Evolutionary conservation across 2,797 vertebrate genomes (phyloP).

Genomic region (Rachycentron canadum): DNA sequence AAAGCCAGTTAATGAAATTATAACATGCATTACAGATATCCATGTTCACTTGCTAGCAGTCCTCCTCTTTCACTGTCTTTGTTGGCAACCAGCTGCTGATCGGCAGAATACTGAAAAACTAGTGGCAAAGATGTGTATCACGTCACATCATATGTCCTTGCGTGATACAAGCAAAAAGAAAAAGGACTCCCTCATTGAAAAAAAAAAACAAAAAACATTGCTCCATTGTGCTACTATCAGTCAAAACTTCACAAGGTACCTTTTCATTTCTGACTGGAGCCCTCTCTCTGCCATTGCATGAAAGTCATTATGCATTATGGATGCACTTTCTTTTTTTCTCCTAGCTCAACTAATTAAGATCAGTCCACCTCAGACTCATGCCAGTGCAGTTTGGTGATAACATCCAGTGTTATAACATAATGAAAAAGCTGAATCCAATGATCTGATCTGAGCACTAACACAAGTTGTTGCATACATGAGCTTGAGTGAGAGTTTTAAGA

Average conservation of each 20-base stretch:
- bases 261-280: background rate
- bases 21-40: background rate
- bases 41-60: background rate
- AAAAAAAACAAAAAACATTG: too few species aligned
- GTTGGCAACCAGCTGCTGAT: background rate
- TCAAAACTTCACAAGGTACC: background rate
- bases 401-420: constrained; percentile 1
- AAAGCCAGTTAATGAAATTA: background rate
- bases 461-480: background rate
- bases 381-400: constrained; percentile 12
- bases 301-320: background rate
- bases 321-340: background rate
- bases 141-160: too few species aligned
- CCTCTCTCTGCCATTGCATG: too few species aligned
- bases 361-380: background rate
- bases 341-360: background rate
- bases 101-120: background rate
- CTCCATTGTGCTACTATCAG: background rate
- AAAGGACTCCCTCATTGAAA: background rate
- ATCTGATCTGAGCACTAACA: background rate
- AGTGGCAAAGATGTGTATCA: background rate
- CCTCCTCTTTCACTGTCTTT: background rate
- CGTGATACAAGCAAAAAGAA: background rate
- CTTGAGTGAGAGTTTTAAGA: constrained; percentile 14
- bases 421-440: constrained; percentile 10